Conservation (phyloP, 2,888 invertebrate species). For the Thecophora atra region DNA sequence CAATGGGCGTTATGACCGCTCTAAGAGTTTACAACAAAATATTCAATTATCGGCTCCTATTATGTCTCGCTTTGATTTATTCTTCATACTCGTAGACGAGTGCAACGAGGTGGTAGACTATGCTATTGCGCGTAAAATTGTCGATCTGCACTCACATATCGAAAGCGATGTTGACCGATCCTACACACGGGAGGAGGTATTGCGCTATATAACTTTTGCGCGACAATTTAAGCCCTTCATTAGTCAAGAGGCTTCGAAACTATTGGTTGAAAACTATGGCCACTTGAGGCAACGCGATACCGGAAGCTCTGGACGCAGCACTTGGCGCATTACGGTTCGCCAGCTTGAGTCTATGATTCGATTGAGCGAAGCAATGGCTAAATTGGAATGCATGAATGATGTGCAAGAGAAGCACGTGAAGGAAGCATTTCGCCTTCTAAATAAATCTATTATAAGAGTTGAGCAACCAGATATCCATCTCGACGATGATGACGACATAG, state of each 20-base stretch:
- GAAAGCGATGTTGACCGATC: slow-evolving; percentile 81
- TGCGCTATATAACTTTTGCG: slow-evolving; percentile 96
- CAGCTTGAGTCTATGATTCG: slow-evolving; percentile 96
- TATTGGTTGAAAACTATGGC: slow-evolving; percentile 89
- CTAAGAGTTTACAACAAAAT: slow-evolving; percentile 94
- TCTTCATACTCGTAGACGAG: slow-evolving; percentile 98
- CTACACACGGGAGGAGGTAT: slow-evolving; percentile 88
- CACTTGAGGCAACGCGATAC: slow-evolving; percentile 86
- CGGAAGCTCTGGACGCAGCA: slow-evolving; percentile 73
- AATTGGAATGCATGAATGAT: slow-evolving; percentile 93
- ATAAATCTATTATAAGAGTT: slow-evolving; percentile 96
- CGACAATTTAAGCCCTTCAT: slow-evolving; percentile 93
- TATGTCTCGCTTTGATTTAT: slow-evolving; percentile 98
- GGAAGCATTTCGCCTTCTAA: slow-evolving; percentile 89
- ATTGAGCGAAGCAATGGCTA: slow-evolving; percentile 94
- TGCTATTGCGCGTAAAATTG: slow-evolving; percentile 94
- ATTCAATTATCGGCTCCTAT: slow-evolving; percentile 93
- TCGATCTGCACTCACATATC: slow-evolving; percentile 90
- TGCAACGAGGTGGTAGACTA: slow-evolving; percentile 95
- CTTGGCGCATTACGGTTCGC: slow-evolving; percentile 97
- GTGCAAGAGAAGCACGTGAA: slow-evolving; percentile 88
- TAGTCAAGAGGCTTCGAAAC: slow-evolving; percentile 81
- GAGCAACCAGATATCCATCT: slow-evolving; percentile 97
- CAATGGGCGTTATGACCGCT: slow-evolving; percentile 95
- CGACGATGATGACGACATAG: slow-evolving; percentile 77